These are phyloP conservation scores for Lontra canadensis DNA, from an alignment of 2,113 vertebrate genomes.

Conservation along the genomic window DNA sequence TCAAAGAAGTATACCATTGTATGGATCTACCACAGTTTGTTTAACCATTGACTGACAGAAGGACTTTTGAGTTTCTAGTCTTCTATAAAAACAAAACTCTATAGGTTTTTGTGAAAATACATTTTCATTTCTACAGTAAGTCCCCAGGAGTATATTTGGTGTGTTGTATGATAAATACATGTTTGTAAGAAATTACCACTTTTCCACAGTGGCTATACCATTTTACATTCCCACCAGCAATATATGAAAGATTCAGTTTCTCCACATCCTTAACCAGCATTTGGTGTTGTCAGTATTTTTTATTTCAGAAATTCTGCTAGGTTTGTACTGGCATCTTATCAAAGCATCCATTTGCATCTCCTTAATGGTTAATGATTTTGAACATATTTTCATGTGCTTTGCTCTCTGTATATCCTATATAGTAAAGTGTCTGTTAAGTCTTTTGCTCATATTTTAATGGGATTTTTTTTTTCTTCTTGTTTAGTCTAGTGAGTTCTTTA, in stretches of 20 bases:
- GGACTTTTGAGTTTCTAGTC: not conserved
- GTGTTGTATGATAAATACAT: not conserved
- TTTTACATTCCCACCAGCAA: not conserved
- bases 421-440: not conserved
- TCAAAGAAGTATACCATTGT: not conserved
- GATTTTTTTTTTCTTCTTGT: not conserved
- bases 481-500: conserved; percentile 26
- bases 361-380: not conserved
- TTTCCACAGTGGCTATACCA: not conserved
- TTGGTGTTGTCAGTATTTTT: conserved; percentile 24
- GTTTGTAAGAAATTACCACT: conserved; percentile 15
- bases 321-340: not conserved
- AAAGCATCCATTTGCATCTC: conserved; percentile 27
- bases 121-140: conserved; percentile 13
- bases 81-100: conserved; percentile 34
- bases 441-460: conserved; percentile 15
- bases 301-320: not conserved
- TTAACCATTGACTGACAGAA: not conserved
- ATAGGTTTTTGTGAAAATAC: not conserved
- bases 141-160: not conserved
- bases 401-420: not conserved
- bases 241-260: not conserved
- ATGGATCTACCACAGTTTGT: not conserved
- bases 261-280: not conserved
- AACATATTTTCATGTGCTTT: not conserved